phyloP scores from a whole-genome alignment of 2,797 vertebrate genomes.

The Enteromius paludinosus region DNA sequence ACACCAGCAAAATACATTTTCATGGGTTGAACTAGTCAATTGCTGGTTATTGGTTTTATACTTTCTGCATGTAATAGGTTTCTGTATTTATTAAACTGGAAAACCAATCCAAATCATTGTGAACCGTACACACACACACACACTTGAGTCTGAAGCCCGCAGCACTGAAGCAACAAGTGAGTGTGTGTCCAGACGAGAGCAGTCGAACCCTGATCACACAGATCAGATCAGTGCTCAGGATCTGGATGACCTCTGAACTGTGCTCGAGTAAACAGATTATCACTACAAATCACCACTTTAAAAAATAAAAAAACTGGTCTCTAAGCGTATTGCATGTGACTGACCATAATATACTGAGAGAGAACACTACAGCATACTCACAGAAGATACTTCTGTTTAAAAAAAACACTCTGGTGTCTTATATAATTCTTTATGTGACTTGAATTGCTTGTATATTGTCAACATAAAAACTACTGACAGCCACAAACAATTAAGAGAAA shows the following conservation, averaged over 20 bases:
- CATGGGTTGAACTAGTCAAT: neutral
- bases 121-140: neutral
- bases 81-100: neutral
- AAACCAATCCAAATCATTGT: neutral
- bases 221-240: slow-evolving; percentile 60
- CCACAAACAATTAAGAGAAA: slow-evolving; percentile 73
- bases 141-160: neutral
- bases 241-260: neutral
- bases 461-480: slow-evolving; percentile 70
- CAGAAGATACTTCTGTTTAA: neutral
- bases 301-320: too few species aligned
- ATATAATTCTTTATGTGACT: slow-evolving; percentile 66
- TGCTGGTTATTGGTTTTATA: neutral
- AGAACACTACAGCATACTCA: neutral
- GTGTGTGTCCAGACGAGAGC: slow-evolving; percentile 60
- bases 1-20: neutral
- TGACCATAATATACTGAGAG: neutral
- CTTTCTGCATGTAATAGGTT: neutral
- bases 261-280: neutral
- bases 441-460: slow-evolving; percentile 74
- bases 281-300: neutral
- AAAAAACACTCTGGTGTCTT: slow-evolving; percentile 46
- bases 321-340: neutral
- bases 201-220: slow-evolving; percentile 76
- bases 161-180: slow-evolving; percentile 60